Evolutionary conservation across 2,888 invertebrate genomes (phyloP).

Genomic region (Harpalus rufipes): DNA sequence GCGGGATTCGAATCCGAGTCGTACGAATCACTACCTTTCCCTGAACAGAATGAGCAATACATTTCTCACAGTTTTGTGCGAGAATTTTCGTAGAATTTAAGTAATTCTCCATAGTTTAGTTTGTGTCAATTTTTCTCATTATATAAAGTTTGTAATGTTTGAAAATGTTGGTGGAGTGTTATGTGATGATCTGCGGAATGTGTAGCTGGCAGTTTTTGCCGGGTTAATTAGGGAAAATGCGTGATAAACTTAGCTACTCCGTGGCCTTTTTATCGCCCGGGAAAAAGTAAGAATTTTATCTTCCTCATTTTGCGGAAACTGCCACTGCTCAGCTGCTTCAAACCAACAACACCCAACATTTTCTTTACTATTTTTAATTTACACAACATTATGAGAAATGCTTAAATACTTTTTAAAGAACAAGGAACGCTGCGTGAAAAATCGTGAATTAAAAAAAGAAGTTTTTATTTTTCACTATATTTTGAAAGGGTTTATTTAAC

Average conservation of each 20-base stretch:
- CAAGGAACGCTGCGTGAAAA: too few relatives aligned
- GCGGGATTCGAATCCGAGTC: too few relatives aligned
- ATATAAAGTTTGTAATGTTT: neutral
- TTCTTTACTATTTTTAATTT: slow-evolving; percentile 27
- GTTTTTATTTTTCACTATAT: too few relatives aligned
- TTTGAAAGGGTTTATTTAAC: too few relatives aligned
- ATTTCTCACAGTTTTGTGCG: too few relatives aligned
- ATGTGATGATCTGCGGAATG: slow-evolving; percentile 19
- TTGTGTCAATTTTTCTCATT: neutral
- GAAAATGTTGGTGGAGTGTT: neutral
- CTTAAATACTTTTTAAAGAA: neutral
- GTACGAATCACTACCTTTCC: too few relatives aligned
- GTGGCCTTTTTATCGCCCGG: slow-evolving; percentile 22
- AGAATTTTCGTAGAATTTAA: neutral
- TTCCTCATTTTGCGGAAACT: slow-evolving; percentile 19
- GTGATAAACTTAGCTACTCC: slow-evolving; percentile 43
- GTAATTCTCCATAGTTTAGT: neutral
- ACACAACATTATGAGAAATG: neutral
- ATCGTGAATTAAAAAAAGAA: too few relatives aligned
- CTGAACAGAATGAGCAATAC: too few relatives aligned
- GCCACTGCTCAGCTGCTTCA: slow-evolving; percentile 1
- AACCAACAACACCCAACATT: slow-evolving; percentile 10
- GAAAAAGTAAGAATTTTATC: slow-evolving; percentile 46
- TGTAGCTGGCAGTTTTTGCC: slow-evolving; percentile 16
- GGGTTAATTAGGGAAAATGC: slow-evolving; percentile 43